Base-by-base conservation (phyloP, 2,797 vertebrate genomes). In the Aldrovandia affinis region DNA sequence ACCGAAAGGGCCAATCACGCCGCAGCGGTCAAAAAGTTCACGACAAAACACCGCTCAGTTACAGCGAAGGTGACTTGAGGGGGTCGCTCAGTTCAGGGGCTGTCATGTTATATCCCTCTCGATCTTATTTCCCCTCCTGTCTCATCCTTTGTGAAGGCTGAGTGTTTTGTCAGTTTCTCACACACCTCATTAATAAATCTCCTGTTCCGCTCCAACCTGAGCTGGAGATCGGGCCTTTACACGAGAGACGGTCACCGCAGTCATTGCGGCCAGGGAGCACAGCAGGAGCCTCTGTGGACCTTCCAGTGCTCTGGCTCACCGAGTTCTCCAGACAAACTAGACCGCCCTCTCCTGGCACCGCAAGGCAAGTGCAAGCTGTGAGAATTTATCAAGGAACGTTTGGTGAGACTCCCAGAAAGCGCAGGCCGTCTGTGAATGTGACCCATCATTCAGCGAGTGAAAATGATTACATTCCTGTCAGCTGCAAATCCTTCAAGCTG, bases 231-330 rank as follows among this genome's bases (percentile, higher is more conserved):
- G 6, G 33, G 39, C 39, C 22, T 25, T 75, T 42, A 42, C 8
- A 18, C 1, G 33, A 30, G 30, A 73, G 33, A 36, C 25, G 36
- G 18, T 30, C 82, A 80, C 85, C 75, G 83, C 86, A 83, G 78
- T 80, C 85, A 88, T 87, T 87, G 87, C 78, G 42, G 77, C 59
- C 50, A 86, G 82, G 39, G 83, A 59, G 54, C 65, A 84, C 54
- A 81, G 81, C 75, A 83, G 83, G 59, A 82, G 85, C 50, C 80
- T 85, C 28, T 86, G 50, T 61, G 82, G 63, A 73, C 18, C 15
- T 73, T 39, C 33, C 15, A 20, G 2, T 7, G 14, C 68, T 8
- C 33, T 12, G 0, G 68, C 12, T 39, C 6, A n/a, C 70, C 10
- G 18, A 42, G 15, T 12, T 47, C 25, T 80, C 22, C 4, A 20